Conservation (phyloP, 2,113 vertebrate species). For the Ciconia stormi region DNA sequence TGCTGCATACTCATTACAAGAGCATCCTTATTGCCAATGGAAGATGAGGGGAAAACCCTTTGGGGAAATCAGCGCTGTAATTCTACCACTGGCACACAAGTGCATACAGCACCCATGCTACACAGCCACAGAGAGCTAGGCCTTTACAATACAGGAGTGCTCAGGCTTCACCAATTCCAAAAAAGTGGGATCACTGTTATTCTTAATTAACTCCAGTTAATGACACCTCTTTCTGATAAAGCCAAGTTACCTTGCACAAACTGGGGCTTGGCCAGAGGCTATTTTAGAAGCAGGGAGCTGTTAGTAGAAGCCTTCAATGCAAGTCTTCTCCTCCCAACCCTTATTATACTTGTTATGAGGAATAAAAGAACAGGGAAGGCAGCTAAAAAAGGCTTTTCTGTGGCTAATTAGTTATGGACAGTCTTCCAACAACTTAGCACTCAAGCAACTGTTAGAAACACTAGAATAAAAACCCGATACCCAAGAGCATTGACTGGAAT, state of each 20-base stretch:
- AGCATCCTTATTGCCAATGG: neutral
- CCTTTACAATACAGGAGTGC: neutral
- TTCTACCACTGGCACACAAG: neutral
- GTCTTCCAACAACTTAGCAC: neutral
- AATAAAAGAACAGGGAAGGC: neutral
- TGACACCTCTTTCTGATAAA: neutral
- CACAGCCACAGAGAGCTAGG: neutral
- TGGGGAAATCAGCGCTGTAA: neutral
- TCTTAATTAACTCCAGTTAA: neutral
- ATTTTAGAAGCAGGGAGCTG: neutral
- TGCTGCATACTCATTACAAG: neutral
- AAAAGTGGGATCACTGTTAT: neutral
- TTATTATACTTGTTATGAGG: neutral
- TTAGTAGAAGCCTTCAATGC: neutral
- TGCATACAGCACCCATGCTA: rapidly evolving
- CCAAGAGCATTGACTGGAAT: neutral
- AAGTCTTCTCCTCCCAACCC: neutral
- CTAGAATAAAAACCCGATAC: rapidly evolving
- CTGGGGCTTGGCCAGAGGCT: neutral
- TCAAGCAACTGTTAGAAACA: neutral
- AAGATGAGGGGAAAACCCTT: neutral
- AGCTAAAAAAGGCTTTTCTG: neutral
- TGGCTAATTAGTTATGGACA: neutral
- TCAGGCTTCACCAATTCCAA: neutral
- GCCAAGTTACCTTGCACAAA: neutral